Base-by-base conservation (phyloP, 2,797 vertebrate species). In the Onychomys arenicola region DNA sequence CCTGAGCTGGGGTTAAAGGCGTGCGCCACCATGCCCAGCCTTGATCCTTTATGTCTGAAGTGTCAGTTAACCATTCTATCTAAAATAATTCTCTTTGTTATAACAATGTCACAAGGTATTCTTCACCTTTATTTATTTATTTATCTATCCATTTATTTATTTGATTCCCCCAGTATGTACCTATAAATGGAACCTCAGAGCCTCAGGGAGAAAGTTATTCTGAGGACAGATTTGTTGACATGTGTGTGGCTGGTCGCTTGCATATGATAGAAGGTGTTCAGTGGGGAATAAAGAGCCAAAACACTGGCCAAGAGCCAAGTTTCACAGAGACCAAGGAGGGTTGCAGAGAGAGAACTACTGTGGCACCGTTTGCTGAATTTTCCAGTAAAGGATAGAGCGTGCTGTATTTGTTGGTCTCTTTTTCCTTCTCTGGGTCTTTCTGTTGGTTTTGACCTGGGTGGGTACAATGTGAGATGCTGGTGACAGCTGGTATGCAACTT, bases 391-490 rank as follows among this genome's bases (percentile, higher is more conserved):
- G 73, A 37, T 27, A 3, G 34, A 52, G 83, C 59, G 23, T 34
- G 34, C 8, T 4, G 67, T 1, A 8, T 88, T 84, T 52, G 40
- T 69, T 32, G 91, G 61, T 75, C 32, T n/a, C 29, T 49, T 55
- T 32, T 16, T 17, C 52, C 37, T 59, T 75, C 73, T 93, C 17
- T 32, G 78, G 5, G 17, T 84, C 82, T 83, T 85, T 84, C 29
- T 91, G 83, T 55, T 17, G 27, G 59, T 80, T n/a, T 65, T 59
- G 19, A 43, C 13, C 19, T 27, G 21, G 59, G 10, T 5, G 25
- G 52, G 49, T 2, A 1, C 7, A 1, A 14, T 19, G 16, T 16
- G 5, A 16, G 23, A 17, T 3, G 5, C 23, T 2, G 6, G 21
- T 52, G 87, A 85, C 75, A 29, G n/a, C 65, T 29, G n/a, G 23